Evolutionary conservation across 1,140 invertebrate species (phyloP).

Genomic region (Microplitis demolitor): DNA sequence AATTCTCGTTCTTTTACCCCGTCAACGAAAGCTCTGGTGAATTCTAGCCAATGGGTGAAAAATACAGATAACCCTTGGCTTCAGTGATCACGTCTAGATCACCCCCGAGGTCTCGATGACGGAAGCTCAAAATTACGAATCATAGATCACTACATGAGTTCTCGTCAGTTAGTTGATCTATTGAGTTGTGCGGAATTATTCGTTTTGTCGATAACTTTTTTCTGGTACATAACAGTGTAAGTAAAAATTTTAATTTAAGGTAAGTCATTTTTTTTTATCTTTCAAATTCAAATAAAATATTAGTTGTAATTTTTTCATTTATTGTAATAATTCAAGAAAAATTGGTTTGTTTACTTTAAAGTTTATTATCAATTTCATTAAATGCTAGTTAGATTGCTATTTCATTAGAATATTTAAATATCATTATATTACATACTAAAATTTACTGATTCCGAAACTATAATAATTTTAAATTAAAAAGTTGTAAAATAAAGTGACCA

Average conservation of each 20-base stretch:
- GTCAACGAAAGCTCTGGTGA: slow-evolving; percentile 12
- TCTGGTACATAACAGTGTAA: neutral
- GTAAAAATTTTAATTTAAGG: neutral
- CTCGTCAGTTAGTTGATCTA: slow-evolving; percentile 27
- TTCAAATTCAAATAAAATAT: neutral
- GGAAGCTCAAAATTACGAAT: slow-evolving; percentile 40
- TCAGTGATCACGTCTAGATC: slow-evolving; percentile 33
- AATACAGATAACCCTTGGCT: slow-evolving; percentile 27
- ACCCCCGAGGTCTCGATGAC: slow-evolving; percentile 16
- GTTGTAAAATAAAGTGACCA: no score
- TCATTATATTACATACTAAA: no score
- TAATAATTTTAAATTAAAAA: no score
- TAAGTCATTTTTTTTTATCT: neutral
- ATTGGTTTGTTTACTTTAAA: no score
- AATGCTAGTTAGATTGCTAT: no score
- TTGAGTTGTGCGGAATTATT: slow-evolving; percentile 22
- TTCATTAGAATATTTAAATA: no score
- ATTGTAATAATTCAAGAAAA: no score
- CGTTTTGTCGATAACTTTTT: neutral
- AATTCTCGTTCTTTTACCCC: slow-evolving; percentile 12
- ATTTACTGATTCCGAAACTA: no score
- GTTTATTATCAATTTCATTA: no score
- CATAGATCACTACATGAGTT: slow-evolving; percentile 33
- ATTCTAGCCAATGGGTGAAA: slow-evolving; percentile 25
- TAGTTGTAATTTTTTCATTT: no score